Evolutionary conservation across 2,113 vertebrate genomes (phyloP).

Genomic region (Dolichotis patagonum): DNA sequence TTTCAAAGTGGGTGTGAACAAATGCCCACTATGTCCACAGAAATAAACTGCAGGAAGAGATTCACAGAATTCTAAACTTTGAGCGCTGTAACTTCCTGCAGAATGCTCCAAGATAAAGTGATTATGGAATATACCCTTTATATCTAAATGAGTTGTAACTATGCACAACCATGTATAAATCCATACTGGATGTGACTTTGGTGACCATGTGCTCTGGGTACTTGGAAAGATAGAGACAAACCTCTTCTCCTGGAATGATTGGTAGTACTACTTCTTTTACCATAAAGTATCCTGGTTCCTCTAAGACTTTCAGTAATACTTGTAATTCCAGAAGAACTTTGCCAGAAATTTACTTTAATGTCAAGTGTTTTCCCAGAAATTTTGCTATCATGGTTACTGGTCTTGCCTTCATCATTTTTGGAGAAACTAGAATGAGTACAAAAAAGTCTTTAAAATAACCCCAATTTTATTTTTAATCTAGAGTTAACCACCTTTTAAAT

Average conservation of each 20-base stretch:
- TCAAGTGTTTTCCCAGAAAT: slow-evolving; percentile 79
- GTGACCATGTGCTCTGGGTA: background rate
- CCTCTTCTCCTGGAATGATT: background rate
- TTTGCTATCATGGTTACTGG: slow-evolving; percentile 71
- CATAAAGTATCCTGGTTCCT: background rate
- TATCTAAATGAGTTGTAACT: background rate
- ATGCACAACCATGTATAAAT: background rate
- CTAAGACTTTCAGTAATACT: slow-evolving; percentile 80
- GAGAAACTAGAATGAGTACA: slow-evolving; percentile 62
- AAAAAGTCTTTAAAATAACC: slow-evolving; percentile 75
- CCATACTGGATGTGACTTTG: background rate
- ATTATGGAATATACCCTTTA: background rate
- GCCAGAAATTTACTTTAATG: slow-evolving; percentile 75
- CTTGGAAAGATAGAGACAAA: too few relatives aligned
- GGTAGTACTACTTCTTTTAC: background rate
- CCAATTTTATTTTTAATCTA: slow-evolving; percentile 85
- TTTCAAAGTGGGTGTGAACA: slow-evolving; percentile 67
- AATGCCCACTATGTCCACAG: slow-evolving; percentile 55
- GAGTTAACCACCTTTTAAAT: slow-evolving; percentile 58
- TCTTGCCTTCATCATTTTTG: slow-evolving; percentile 70
- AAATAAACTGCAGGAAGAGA: slow-evolving; percentile 68
- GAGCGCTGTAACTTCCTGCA: background rate
- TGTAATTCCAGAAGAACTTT: slow-evolving; percentile 84
- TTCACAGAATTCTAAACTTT: background rate
- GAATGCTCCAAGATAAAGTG: background rate